Evolutionary conservation across 2,888 invertebrate species (phyloP), one percentile per base, ranked within the genome.

Genomic region (Diaprepes abbreviatus): DNA sequence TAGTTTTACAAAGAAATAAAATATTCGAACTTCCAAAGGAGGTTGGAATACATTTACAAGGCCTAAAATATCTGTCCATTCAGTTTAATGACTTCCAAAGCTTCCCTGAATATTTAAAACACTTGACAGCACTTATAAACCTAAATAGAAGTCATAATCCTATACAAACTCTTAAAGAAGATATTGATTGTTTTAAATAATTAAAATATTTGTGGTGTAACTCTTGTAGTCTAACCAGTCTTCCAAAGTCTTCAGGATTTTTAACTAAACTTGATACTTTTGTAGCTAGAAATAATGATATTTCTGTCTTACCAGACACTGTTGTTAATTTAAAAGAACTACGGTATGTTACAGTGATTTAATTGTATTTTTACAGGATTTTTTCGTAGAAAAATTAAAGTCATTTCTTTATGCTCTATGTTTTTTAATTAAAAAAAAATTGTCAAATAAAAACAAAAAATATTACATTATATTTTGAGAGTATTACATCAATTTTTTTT

Each of bases 201-300:
- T 80, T 91, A 57, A 89, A 91, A 79, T 88, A 88, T 1, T 86
- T 91, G 74, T 91, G 91, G 91, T 90, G 91, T 78, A 91, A 91
- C 77, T 87, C 84, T 58, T 86, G 86, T 3, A 87, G 87, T 2
- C 79, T 91, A 17, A 81, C 81, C 12, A 84, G 85, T 72, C 84
- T 91, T 54, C 91, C 91, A 0, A 85, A 86, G 50, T 89, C 90
- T 80, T 87, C 91, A 50, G 88, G 88, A 0, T 87, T 88, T 76
- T 85, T 91, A 70, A 81, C 84, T 35, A 86, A 86, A 66, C 80
- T 91, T 33, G 89, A 91, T 74, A 91, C 90, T 3, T 87, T 91
- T 76, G 91, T 91, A 12, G 89, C 89, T 0, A 85, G 91, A 40
- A 89, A 90, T 45, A 91, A 91, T 85, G 85, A 86, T 72, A 83